These are phyloP conservation scores for Noctua pronuba DNA, from an alignment of 2,888 invertebrate genomes.

Conservation along the genomic window DNA sequence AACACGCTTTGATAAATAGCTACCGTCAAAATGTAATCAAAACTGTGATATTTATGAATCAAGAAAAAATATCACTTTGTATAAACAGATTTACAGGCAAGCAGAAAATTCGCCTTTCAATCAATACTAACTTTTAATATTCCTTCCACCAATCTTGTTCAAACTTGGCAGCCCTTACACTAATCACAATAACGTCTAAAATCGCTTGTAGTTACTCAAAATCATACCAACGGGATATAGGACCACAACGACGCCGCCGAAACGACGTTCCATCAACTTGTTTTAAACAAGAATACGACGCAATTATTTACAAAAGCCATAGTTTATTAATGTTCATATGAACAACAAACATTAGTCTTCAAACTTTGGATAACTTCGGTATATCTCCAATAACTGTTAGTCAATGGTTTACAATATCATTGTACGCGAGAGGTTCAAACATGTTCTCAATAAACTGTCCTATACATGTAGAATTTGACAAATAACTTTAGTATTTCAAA, in stretches of 20 bases:
- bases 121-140: slow-evolving; percentile 46
- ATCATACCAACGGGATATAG: slow-evolving; percentile 53
- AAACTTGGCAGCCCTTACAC: slow-evolving; percentile 44
- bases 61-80: slow-evolving; percentile 9
- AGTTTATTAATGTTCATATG: slow-evolving; percentile 65
- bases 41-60: not conserved
- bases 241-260: slow-evolving; percentile 41
- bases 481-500: slow-evolving; percentile 81
- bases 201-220: slow-evolving; percentile 45
- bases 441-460: slow-evolving; percentile 75
- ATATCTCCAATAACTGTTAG: slow-evolving; percentile 73
- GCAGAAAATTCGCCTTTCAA: slow-evolving; percentile 33
- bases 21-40: slow-evolving; percentile 2
- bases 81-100: slow-evolving; percentile 24
- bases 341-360: slow-evolving; percentile 74
- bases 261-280: slow-evolving; percentile 59
- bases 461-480: slow-evolving; percentile 85
- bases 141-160: slow-evolving; percentile 32
- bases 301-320: slow-evolving; percentile 77
- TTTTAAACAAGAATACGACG: slow-evolving; percentile 70
- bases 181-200: slow-evolving; percentile 51
- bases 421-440: slow-evolving; percentile 70
- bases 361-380: slow-evolving; percentile 82
- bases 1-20: not conserved
- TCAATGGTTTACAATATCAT: slow-evolving; percentile 70